Conservation (phyloP, 2,797 vertebrate species). For the Carapus acus region DNA sequence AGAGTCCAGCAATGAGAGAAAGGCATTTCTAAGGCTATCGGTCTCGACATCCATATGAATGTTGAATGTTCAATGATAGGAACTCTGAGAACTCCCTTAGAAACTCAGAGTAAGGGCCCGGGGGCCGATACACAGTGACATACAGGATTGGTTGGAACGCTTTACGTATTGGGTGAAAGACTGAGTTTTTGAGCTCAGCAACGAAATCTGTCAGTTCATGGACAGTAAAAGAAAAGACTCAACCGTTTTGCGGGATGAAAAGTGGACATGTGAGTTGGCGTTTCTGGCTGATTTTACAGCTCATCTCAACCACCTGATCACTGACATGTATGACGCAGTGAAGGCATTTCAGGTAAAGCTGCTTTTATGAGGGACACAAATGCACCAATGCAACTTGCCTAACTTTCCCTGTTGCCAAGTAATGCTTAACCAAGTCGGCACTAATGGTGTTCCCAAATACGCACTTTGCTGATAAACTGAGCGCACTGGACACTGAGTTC, state of each 20-base stretch:
- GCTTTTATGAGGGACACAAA: slow-evolving; percentile 13
- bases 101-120: no score
- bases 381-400: slow-evolving; percentile 8
- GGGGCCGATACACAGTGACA: no score
- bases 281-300: slow-evolving; percentile 38
- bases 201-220: slow-evolving; percentile 8
- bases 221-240: slow-evolving; percentile 28
- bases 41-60: no score
- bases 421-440: neutral
- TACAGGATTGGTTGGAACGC: no score
- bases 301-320: no score
- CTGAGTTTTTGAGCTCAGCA: neutral
- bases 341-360: slow-evolving; percentile 12
- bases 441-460: neutral
- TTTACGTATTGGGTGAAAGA: no score
- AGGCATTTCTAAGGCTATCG: no score
- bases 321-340: slow-evolving; percentile 11
- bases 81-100: no score
- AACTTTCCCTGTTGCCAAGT: slow-evolving; percentile 17
- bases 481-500: neutral
- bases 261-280: slow-evolving; percentile 13
- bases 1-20: no score
- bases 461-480: slow-evolving; percentile 13
- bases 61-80: no score
- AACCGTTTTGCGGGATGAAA: slow-evolving; percentile 13